Base-by-base conservation (phyloP, 2,888 invertebrate species). In the Neocrepidodera transversa region DNA sequence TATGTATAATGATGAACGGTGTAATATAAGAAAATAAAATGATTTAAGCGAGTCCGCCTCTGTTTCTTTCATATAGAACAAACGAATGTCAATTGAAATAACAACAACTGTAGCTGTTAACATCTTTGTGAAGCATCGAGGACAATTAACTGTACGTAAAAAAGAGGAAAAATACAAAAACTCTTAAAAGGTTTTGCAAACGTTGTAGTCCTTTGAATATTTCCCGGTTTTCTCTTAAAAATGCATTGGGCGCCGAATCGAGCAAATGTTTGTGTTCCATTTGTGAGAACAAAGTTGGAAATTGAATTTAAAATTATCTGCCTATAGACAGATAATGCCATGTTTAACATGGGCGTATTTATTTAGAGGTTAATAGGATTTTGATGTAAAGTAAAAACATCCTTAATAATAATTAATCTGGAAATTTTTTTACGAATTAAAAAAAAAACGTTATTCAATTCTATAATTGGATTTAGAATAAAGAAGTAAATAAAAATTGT, bases 211-310 rank as follows among this genome's bases (percentile, higher is more conserved):
- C 42, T 42, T 42, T 20, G 42, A 42, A 42, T 20, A 13, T n/a
- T 42, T 23, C 20, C 11, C 26, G 7, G 11, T n/a, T n/a, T 2
- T 32, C 48, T 32, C 8, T 48, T 48, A 48, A 60, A 66, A 67
- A 67, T 65, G 65, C 68, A 70, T 66, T 63, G 66, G 49, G 62
- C 58, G 65, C 36, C 43, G 63, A 57, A 47, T 55, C 62, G 65
- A 58, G 63, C 61, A 68, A 71, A 71, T 69, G 64, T 71, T 71
- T 69, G 68, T 43, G 58, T 71, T 71, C 63, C 63, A 69, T 69
- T 68, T 68, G 60, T 56, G 57, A 47, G 64, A 62, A 64, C 58
- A 68, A 62, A 62, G 65, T 40, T 26, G 40, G 64, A 62, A 70
- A 71, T 68, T 66, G 68, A 68, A 71, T 69, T 69, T 65, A 64